phyloP scores from a whole-genome alignment of 2,113 vertebrate genomes.

The Butorides virescens region DNA sequence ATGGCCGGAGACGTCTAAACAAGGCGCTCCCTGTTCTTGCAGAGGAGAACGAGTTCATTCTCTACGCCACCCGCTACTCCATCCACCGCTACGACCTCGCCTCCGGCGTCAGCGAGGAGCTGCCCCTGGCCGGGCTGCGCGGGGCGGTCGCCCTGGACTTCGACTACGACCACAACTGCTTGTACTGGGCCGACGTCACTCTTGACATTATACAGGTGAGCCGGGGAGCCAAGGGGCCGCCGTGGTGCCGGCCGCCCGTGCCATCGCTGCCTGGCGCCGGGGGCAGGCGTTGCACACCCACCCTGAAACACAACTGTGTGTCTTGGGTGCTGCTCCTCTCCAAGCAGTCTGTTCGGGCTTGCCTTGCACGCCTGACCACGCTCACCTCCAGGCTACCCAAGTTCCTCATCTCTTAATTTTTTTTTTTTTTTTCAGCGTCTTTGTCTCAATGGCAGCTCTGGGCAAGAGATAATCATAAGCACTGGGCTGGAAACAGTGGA shows the following conservation, averaged over 20 bases:
- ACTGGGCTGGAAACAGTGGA: constrained; percentile 91
- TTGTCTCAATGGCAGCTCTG: constrained; percentile 92
- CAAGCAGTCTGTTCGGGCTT: background rate
- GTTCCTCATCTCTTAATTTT: background rate
- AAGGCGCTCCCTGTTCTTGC: background rate
- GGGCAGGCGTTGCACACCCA: background rate
- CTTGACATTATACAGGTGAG: constrained; percentile 90
- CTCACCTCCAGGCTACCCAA: background rate
- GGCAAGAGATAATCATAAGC: constrained; percentile 90
- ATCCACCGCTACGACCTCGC: constrained; percentile 94
- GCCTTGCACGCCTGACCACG: background rate
- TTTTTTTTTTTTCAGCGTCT: constrained; percentile 78
- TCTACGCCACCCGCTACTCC: constrained; percentile 90
- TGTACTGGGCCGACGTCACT: constrained; percentile 96
- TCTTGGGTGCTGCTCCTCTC: background rate
- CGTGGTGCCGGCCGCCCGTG: accelerated
- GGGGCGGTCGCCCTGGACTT: constrained; percentile 95
- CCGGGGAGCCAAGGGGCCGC: background rate
- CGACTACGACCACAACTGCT: constrained; percentile 92
- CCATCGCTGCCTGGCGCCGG: accelerated
- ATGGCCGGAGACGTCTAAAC: accelerated
- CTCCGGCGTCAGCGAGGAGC: constrained; percentile 84
- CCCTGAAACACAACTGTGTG: background rate
- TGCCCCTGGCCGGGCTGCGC: constrained; percentile 86
- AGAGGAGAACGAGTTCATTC: constrained; percentile 98